Evolutionary conservation across 1,140 invertebrate species (phyloP).

Genomic region (Zaprionus kolodkinae): DNA sequence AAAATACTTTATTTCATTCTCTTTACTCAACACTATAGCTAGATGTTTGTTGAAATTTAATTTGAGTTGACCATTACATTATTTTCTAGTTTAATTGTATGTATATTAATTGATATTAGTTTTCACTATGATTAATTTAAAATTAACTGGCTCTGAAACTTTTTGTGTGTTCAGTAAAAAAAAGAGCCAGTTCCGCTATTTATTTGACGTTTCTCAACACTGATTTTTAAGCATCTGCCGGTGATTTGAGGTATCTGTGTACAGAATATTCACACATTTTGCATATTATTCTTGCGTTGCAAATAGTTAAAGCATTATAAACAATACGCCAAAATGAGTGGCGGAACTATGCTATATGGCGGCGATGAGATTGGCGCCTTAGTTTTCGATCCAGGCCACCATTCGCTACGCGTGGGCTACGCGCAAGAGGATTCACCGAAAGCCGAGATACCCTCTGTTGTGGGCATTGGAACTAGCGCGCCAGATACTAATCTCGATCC

Average conservation of each 20-base stretch:
- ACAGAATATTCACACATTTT: constrained; percentile 42
- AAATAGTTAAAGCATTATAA: constrained; percentile 20
- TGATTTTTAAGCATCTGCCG: constrained; percentile 49
- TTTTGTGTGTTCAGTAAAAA: not conserved
- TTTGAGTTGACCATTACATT: fast-evolving
- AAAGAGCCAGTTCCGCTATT: not conserved
- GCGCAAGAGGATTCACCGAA: constrained; percentile 94
- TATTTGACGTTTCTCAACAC: constrained; percentile 16
- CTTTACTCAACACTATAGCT: not conserved
- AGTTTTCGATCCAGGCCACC: constrained; percentile 98
- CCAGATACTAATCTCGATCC: constrained; percentile 86
- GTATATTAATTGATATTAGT: not conserved
- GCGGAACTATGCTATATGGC: constrained; percentile 90
- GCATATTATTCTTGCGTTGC: constrained; percentile 13
- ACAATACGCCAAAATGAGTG: constrained; percentile 72
- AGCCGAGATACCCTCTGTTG: constrained; percentile 94
- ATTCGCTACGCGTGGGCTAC: constrained; percentile 88
- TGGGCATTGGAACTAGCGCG: constrained; percentile 88
- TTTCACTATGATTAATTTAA: not conserved
- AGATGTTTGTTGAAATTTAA: not conserved
- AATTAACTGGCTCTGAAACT: not conserved
- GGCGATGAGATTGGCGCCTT: constrained; percentile 99
- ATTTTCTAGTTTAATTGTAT: not conserved
- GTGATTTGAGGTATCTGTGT: constrained; percentile 34
- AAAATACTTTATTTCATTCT: not conserved